Evolutionary conservation across 2,113 vertebrate genomes (phyloP), one percentile per base, ranked within the genome.

Genomic region (Cynopterus brachyotis): DNA sequence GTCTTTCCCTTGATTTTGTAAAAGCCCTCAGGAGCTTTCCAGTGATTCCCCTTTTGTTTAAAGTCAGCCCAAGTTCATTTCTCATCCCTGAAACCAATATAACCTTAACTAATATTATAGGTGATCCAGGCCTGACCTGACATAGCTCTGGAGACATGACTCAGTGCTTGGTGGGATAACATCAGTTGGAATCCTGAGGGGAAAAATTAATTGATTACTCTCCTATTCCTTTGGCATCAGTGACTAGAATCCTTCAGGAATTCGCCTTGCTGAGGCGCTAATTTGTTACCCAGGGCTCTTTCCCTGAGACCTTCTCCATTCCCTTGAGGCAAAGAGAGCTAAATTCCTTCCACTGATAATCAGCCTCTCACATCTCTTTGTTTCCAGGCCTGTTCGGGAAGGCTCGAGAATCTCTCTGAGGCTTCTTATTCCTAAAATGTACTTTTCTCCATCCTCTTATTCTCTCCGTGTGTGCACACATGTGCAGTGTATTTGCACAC

Each of bases 281-380:
- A 76, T 90, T 88, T 94, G 79, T 93, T 79, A 91, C 50, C 47
- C 32, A 50, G 40, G 82, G 47, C 22, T 66, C 0, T 78, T 91
- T 96, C 47, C 92, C 45, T 40, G 17, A 75, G 92, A 84, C 57
- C 73, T 78, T 59, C 37, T 42, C 12, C 45, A 32, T 66, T 95
- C 87, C 59, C 88, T 12, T 7, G 40, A 91, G 80, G 53, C 47
- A n/a, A 40, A 32, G n/a, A 90, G 32, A 84, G 53, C 37, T 55
- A 30, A 66, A 96, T 96, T 95, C 84, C 47, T 96, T 94, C 93
- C 83, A 67, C 16, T 16, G 37, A 64, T 55, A 45, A 50, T 81
- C 83, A 92, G 45, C 75, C 26, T 47, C 37, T 64, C 19, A 0
- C 10, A 20, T 67, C 5, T 42, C 53, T 72, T 37, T 83, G 47